Conservation (phyloP, 2,113 vertebrate species). For the Urocitellus parryii region DNA sequence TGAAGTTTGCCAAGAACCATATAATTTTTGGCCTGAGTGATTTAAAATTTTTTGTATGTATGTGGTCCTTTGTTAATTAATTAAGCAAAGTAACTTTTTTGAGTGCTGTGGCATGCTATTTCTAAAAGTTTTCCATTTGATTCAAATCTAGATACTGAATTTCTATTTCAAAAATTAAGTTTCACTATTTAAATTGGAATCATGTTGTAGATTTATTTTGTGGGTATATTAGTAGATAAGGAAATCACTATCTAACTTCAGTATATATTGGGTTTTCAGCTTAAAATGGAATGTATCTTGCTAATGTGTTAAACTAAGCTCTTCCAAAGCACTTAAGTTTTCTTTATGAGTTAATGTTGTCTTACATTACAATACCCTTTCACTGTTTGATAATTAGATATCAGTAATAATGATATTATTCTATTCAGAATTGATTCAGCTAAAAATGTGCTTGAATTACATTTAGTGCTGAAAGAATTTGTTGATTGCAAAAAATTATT, state of each 20-base stretch:
- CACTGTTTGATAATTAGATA: conserved; percentile 49
- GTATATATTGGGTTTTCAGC: background rate
- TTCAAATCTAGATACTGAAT: conserved; percentile 20
- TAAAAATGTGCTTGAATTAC: conserved; percentile 57
- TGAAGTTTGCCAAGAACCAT: conserved; percentile 49
- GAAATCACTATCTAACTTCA: conserved; percentile 9
- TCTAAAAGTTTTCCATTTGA: conserved; percentile 43
- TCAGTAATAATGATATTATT: conserved; percentile 50
- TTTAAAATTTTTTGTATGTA: background rate
- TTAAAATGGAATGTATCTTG: conserved; percentile 54
- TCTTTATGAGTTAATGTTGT: conserved; percentile 4
- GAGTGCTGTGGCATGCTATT: background rate
- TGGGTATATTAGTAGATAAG: background rate
- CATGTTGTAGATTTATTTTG: conserved; percentile 18
- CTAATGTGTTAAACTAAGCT: conserved; percentile 37
- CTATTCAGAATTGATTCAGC: conserved; percentile 4
- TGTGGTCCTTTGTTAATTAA: background rate
- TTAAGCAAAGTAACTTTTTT: conserved; percentile 42
- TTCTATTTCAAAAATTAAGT: conserved; percentile 56
- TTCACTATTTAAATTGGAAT: conserved; percentile 35
- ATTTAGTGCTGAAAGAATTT: conserved; percentile 41
- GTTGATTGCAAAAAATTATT: conserved; percentile 6
- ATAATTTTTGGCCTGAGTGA: background rate
- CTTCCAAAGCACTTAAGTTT: conserved; percentile 28
- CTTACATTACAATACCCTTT: background rate